Conservation (phyloP, 2,888 invertebrate species). For the Magallana nippona region DNA sequence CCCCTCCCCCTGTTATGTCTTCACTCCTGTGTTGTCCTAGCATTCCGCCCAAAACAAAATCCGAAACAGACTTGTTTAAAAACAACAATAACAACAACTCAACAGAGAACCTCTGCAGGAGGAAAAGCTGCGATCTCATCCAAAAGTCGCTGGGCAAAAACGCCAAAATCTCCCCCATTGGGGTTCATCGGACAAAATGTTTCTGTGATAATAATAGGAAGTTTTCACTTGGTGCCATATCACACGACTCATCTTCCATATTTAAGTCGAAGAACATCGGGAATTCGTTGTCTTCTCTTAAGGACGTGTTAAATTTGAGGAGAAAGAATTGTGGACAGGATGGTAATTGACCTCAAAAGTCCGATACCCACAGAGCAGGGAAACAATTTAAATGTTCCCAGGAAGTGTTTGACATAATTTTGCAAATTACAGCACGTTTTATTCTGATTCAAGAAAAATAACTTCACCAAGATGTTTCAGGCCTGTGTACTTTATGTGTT, state of each 20-base stretch:
- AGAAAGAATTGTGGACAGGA: slow-evolving; percentile 8
- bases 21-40: slow-evolving; percentile 17
- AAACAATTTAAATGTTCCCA: not conserved
- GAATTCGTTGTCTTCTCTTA: slow-evolving; percentile 1
- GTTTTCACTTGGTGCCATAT: slow-evolving; percentile 27
- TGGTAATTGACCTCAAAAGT: not conserved
- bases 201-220: slow-evolving; percentile 21
- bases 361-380: not conserved
- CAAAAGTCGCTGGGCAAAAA: slow-evolving; percentile 17
- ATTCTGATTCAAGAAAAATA: not conserved
- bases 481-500: not conserved
- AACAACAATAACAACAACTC: slow-evolving; percentile 6
- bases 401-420: not conserved
- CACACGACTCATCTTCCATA: not conserved
- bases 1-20: not conserved
- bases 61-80: slow-evolving; percentile 33
- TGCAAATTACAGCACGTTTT: not conserved
- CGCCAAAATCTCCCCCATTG: slow-evolving; percentile 21
- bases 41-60: slow-evolving; percentile 33
- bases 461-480: not conserved
- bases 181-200: not conserved
- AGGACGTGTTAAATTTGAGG: not conserved
- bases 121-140: slow-evolving; percentile 9
- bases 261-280: slow-evolving; percentile 10
- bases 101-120: not conserved